These are phyloP conservation scores for Archaeoteleia sp. DNA, from an alignment of 2,888 invertebrate species.

Conservation along the genomic window DNA sequence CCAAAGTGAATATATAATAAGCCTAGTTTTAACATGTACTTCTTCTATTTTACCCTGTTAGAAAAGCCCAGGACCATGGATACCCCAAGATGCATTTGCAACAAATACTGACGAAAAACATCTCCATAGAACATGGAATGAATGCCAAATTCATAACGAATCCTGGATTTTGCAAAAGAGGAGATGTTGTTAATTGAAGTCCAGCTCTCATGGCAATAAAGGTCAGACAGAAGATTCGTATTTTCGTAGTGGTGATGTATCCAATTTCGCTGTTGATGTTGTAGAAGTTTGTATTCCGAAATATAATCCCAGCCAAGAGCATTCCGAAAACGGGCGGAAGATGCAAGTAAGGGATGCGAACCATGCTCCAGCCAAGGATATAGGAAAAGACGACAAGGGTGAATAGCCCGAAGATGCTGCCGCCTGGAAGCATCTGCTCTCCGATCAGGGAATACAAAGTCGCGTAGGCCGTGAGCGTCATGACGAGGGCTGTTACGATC, in stretches of 20 bases:
- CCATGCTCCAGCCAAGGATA: conserved; percentile 64
- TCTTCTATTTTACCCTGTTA: conserved; percentile 63
- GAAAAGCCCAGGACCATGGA: conserved; percentile 69
- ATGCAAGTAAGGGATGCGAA: conserved; percentile 63
- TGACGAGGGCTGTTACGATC: conserved; percentile 43
- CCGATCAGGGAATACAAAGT: conserved; percentile 62
- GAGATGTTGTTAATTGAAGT: conserved; percentile 66
- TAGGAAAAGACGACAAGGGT: conserved; percentile 61
- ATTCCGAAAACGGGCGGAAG: conserved; percentile 80
- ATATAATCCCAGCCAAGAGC: conserved; percentile 78
- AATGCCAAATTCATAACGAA: conserved; percentile 63
- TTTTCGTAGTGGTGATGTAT: conserved; percentile 54
- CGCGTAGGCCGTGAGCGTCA: conserved; percentile 57
- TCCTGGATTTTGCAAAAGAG: conserved; percentile 59
- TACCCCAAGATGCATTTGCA: conserved; percentile 61
- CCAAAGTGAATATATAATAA: too few species aligned
- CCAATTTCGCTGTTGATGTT: conserved; percentile 64
- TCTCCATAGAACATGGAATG: conserved; percentile 66
- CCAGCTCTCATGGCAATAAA: conserved; percentile 69
- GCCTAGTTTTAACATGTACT: too few species aligned
- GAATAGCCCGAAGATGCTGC: conserved; percentile 61
- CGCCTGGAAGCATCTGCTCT: conserved; percentile 62
- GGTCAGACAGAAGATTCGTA: conserved; percentile 66
- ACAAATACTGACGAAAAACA: conserved; percentile 56
- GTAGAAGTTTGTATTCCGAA: conserved; percentile 56